Base-by-base conservation (phyloP, 2,888 invertebrate species). In the Lamproptera curius region DNA sequence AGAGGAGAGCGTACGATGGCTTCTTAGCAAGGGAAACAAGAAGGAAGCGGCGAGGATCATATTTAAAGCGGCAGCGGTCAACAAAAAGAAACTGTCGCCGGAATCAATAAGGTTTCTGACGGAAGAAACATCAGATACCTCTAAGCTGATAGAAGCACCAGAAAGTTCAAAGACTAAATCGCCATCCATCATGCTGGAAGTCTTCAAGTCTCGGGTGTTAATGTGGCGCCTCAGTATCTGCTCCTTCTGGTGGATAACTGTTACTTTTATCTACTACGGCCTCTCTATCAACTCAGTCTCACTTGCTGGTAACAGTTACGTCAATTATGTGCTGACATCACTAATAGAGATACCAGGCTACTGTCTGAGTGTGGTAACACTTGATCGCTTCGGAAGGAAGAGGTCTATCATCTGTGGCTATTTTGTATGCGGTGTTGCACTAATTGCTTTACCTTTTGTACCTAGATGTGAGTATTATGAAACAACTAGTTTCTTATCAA, bases 191-290 rank as follows among this genome's bases (percentile, higher is more conserved):
- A 50, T 58, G 9, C 50, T 70, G 37, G 81, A 89, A 65, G 81
- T 91, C 16, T 44, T 91, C 2, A 79, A 71, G 46, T 91, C 91
- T 0, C 80, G 72, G 35, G 83, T 83, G 14, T 65, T 93, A 10
- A 48, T 43, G 48, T 6, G 10, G 16, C 42, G 48, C 2, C 10
- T 42, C 15, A 16, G 33, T 1, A 91, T 91, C 42, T 93, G 94
- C 55, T 92, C 92, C n/a, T 90, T 94, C 58, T 94, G 94, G 83
- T 95, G 94, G 94, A 90, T 94, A 11, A 92, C 94, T 0, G 92
- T 93, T 60, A 92, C 93, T 0, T 91, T 95, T 54, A 91, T 95
- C 14, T 95, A 94, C 72, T 95, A 94, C 63, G 95, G 95, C 0
- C 76, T 95, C 31, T 94, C 94, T 0, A 87, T 95, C 44, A 94